Conservation (phyloP, 2,888 invertebrate species). For the Orchesellides sinensis region DNA sequence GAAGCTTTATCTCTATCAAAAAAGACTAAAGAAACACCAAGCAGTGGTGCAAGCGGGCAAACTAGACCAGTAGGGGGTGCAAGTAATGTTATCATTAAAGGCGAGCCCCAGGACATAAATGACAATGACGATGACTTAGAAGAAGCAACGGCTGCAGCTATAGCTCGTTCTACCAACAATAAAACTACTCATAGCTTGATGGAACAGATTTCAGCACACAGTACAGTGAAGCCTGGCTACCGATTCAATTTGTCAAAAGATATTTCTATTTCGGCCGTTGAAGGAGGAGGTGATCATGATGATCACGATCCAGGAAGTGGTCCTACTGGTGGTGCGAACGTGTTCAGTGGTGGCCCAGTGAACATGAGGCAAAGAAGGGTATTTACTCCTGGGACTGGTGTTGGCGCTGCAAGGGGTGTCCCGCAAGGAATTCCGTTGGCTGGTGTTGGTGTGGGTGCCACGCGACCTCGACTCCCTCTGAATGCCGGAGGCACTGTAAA, state of each 20-base stretch:
- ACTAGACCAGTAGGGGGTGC: neutral
- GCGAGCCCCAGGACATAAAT: conserved; percentile 5
- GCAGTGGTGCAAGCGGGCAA: neutral
- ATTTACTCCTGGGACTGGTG: neutral
- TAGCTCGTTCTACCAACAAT: neutral
- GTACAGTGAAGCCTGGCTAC: conserved; percentile 70
- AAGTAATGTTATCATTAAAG: conserved; percentile 35
- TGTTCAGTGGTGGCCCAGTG: no score
- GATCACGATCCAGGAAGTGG: neutral
- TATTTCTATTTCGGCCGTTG: conserved; percentile 74
- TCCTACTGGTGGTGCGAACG: neutral
- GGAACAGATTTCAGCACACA: conserved; percentile 66
- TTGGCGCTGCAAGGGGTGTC: conserved; percentile 10
- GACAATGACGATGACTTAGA: conserved; percentile 35
- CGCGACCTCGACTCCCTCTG: conserved; percentile 28
- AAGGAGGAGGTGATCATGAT: conserved; percentile 56
- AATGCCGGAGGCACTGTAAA: conserved; percentile 22
- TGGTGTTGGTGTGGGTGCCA: conserved; percentile 17
- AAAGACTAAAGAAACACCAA: conserved; percentile 35
- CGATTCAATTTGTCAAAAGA: conserved; percentile 74
- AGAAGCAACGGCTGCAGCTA: neutral
- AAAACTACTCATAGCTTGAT: conserved; percentile 34
- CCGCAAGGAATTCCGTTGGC: conserved; percentile 51
- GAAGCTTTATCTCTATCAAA: conserved; percentile 59
- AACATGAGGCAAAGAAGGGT: conserved; percentile 11